These are phyloP conservation scores for Tarsius wallacei DNA, from an alignment of 2,797 vertebrate genomes.

Conservation along the genomic window DNA sequence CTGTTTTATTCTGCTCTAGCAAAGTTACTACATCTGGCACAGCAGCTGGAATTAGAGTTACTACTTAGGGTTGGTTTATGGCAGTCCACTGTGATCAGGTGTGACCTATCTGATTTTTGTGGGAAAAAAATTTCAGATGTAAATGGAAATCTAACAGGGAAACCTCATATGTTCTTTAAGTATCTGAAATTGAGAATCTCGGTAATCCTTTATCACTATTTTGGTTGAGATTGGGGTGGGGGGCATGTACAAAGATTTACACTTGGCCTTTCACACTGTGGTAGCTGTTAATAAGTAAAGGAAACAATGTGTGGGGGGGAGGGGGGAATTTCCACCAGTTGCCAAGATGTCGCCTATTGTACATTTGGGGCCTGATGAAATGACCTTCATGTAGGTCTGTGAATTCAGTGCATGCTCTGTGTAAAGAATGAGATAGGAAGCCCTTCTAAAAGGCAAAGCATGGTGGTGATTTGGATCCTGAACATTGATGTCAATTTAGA, in stretches of 20 bases:
- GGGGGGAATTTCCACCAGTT: not conserved
- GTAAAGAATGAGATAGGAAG: not conserved
- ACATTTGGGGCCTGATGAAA: not conserved
- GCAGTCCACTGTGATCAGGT: not conserved
- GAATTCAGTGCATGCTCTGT: fast-evolving
- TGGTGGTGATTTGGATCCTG: not conserved
- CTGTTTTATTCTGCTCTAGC: conserved; percentile 1
- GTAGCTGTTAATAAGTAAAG: not conserved
- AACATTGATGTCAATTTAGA: not conserved
- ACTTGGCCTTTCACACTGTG: not conserved
- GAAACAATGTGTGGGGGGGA: too few relatives aligned
- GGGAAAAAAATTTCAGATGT: not conserved
- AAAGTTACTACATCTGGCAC: not conserved
- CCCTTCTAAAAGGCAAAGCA: not conserved
- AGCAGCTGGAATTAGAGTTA: not conserved
- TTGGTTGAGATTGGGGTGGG: not conserved
- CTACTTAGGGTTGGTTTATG: not conserved
- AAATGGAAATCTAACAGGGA: not conserved
- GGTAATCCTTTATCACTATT: not conserved
- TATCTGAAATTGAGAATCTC: not conserved
- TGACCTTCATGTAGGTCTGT: not conserved
- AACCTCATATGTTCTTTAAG: not conserved
- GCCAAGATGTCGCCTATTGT: not conserved
- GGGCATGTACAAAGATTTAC: not conserved
- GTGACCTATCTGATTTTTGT: conserved; percentile 14